Base-by-base conservation (phyloP, 2,888 invertebrate species). In the Malacosoma neustria region DNA sequence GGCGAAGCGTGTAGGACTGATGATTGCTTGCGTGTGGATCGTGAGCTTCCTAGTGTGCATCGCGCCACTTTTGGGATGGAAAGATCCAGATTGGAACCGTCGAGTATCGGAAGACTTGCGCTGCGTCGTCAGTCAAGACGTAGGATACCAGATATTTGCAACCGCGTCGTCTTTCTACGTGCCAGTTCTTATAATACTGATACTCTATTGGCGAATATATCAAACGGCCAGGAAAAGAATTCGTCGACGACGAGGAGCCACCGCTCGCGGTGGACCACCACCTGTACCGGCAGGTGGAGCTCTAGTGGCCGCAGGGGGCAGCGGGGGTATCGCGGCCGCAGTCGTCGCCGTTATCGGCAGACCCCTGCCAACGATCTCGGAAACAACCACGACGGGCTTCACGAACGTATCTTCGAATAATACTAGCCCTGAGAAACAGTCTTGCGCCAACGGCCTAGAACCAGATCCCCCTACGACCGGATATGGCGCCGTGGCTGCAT, bases 111-210 rank as follows among this genome's bases (percentile, higher is more conserved):
- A 89, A 53, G 90, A 92, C 57, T 87, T 90, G 54, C 87, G 89
- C 51, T 93, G 93, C 66, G 87, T 94, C 38, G 94, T 97, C 51
- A 95, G 94, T 59, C 96, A 96, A 67, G 94, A 95, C 60, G 88
- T 93, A 43, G 90, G 91, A 46, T 92, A 92, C 66, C 94, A 96
- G 82, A 91, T 96, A 62, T 96, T 96, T 65, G 96, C 96, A 22
- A 97, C 96, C 0, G 91, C 93, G 15, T 94, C 94, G 15, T 96
- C 96, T 30, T 97, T 97, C 80, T 97, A 96, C 73, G 89, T 95
- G 46, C 97, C 97, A 14, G 89, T 97, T 33, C 86, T 93, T 43
- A 91, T 95, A 37, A 96, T 98, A 65, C 89, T 97, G 51, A 89
- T 95, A 59, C 88, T 97, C 33, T 97, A 97, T 84, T 95, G 94